phyloP scores from a whole-genome alignment of 2,888 invertebrate species.

The Ariolimax columbianus region DNA sequence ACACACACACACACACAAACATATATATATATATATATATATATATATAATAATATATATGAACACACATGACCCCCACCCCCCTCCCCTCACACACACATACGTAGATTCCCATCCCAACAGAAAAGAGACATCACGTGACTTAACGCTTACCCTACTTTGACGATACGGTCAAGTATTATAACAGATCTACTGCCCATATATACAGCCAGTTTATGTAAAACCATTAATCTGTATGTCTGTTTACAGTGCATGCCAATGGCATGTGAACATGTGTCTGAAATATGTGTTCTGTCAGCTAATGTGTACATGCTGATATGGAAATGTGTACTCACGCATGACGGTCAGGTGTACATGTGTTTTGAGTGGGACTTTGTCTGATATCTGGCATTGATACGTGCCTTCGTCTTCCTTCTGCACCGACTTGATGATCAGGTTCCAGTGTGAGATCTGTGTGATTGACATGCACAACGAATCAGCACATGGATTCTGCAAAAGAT shows the following conservation, averaged over 20 bases:
- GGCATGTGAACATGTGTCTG: too few species aligned
- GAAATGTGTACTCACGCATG: constrained; percentile 51
- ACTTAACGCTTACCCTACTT: too few species aligned
- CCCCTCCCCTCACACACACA: background rate
- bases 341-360: constrained; percentile 56
- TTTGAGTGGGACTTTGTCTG: constrained; percentile 54
- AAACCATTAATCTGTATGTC: too few species aligned
- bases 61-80: too few species aligned
- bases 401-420: constrained; percentile 53
- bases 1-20: too few species aligned
- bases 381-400: constrained; percentile 62
- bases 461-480: background rate
- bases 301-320: too few species aligned
- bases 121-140: too few species aligned
- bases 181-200: background rate
- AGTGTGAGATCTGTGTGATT: constrained; percentile 1
- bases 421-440: constrained; percentile 58
- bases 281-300: too few species aligned
- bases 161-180: background rate
- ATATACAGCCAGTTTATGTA: background rate
- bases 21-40: too few species aligned
- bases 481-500: too few species aligned
- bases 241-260: too few species aligned
- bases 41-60: too few species aligned
- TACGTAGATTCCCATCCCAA: background rate